Evolutionary conservation across 2,113 vertebrate genomes (phyloP).

Genomic region (Phylloscopus trochiloides): DNA sequence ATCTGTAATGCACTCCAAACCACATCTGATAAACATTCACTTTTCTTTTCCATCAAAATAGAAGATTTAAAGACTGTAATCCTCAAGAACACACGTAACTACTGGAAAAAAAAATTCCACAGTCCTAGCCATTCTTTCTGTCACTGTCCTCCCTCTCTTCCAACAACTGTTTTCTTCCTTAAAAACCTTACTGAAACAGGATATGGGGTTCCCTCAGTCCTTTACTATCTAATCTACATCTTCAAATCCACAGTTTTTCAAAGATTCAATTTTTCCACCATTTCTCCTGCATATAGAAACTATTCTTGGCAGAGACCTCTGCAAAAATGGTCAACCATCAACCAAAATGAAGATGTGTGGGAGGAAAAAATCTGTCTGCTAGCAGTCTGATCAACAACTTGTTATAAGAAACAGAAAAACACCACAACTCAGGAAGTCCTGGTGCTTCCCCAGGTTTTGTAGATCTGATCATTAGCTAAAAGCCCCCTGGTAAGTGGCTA

Average conservation of each 20-base stretch:
- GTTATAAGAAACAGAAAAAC: slow-evolving; percentile 24
- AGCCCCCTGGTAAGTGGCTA: neutral
- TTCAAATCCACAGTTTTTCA: neutral
- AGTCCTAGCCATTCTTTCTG: neutral
- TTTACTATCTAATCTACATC: neutral
- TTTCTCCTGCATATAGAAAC: neutral
- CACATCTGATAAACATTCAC: neutral
- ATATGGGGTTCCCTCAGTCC: neutral
- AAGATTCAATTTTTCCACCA: neutral
- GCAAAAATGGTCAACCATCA: neutral
- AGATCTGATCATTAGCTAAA: neutral
- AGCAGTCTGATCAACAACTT: slow-evolving; percentile 31
- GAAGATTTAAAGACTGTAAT: neutral
- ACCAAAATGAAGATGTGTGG: neutral
- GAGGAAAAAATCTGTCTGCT: slow-evolving; percentile 38
- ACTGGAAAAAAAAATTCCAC: neutral
- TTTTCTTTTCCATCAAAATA: neutral
- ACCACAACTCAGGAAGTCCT: neutral
- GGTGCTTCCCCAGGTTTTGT: neutral
- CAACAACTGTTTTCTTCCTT: neutral
- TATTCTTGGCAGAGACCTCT: neutral
- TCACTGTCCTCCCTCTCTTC: neutral
- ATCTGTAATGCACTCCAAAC: neutral
- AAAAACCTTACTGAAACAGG: neutral
- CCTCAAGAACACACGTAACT: neutral